Base-by-base conservation (phyloP, 2,888 invertebrate genomes). In the Graphium colonna region DNA sequence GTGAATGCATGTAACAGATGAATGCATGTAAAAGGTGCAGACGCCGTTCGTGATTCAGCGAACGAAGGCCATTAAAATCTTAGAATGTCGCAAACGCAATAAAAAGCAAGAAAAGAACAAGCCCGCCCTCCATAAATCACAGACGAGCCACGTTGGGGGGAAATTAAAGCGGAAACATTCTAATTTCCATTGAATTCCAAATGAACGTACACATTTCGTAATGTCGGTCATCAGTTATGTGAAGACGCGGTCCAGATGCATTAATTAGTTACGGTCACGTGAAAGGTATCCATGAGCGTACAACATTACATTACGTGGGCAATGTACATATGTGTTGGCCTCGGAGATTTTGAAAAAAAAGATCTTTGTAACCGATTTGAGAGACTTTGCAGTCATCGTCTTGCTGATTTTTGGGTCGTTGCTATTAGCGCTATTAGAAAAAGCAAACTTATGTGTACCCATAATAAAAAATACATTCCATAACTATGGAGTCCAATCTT, bases 161-260 rank as follows among this genome's bases (percentile, higher is more conserved):
- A 36, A 36, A 36, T 33, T 33, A 33, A 33, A 33, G 33, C 33
- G 36, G 13, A 36, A 36, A 36, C 10, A 33, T 36, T 36, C n/a
- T 36, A 10, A 41, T 18, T 41, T 41, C n/a, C 12, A 41, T 13
- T 4, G 10, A 41, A 12, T 7, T 38, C 21, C 16, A 36, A 33
- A 47, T 15, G 21, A 5, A 38, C 26, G 26, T 15, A 26, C 39
- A 47, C 39, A 47, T 47, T 40, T 39, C 26, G 39, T 39, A 47
- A 47, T 15, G 26, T 9, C 28, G 38, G 39, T 45, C 12, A 45
- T 47, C 47, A 21, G 47, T 47, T 47, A 47, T 26, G 39, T 26
- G 38, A 15, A 26, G 21, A 26, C 16, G 21, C 15, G 39, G 39
- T 47, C 47, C 39, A 47, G 39, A 40, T 26, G 8, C 47, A 47